Base-by-base conservation (phyloP, 2,797 vertebrate genomes). In the Phataginus tetradactyla region DNA sequence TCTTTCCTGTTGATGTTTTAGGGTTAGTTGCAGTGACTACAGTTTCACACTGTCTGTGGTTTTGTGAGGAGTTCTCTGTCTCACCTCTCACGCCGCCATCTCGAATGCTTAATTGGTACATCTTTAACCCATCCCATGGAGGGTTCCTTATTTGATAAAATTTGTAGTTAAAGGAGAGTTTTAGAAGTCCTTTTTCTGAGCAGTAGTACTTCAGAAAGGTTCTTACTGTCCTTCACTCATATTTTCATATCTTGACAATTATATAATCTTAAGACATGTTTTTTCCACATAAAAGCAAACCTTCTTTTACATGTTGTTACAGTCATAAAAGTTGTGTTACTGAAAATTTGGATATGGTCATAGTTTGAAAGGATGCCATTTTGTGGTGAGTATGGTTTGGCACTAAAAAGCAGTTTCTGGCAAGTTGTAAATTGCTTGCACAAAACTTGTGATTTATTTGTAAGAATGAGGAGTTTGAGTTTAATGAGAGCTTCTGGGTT, bases 301-400 rank as follows among this genome's bases (percentile, higher is more conserved):
- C 49, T 63, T 90, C 90, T 34, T 80, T 88, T 77, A 32, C 4
- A 32, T 57, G 11, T 23, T 85, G 1, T 61, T 89, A 66, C 68
- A 29, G 51, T 42, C 57, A 72, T 64, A 69, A 85, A 20, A 79
- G 27, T 21, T 64, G 25, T 51, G 59, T 53, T 84, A 79, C 8
- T 81, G 21, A 91, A 75, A 91, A 79, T 89, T 68, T 86, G 42
- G 74, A 74, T 94, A n/a, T 89, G 57, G 34, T 49, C 5, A 34
- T 68, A 78, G n/a, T 95, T 94, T 53, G 13, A 91, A 96, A 93
- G 68, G 72, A 80, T 29, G 25, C 14, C 17, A 7, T 66, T 86
- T 95, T 94, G 32, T 90, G 32, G 64, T 85, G 59, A 86, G 86
- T 71, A 27, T 84, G 39, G 23, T 61, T 93, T 57, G 64, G 9